Evolutionary conservation across 2,888 invertebrate species (phyloP), one percentile per base, ranked within the genome.

Genomic region (Drosophila borealis): DNA sequence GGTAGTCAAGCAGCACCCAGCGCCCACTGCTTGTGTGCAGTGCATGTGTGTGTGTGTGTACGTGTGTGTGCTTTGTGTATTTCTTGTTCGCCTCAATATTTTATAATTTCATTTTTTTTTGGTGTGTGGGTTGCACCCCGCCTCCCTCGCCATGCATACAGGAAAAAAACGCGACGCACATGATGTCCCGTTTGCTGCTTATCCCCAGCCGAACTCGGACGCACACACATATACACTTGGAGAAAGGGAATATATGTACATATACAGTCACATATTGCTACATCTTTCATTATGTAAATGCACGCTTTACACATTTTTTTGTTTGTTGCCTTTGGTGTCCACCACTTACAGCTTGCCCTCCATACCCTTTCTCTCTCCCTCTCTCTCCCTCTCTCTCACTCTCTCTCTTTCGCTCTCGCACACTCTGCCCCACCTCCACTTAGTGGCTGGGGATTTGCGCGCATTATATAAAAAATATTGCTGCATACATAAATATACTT

Each of bases 221-320:
- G 48, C 37, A 49, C 17, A 9, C 19, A 4, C 25, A 37, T 6
- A 25, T 25, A 25, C 25, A 29, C 29, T 29, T 8, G 39, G 10
- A 17, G 1, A 13, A 21, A 41, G n/a, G 13, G 49, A 17, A 33
- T 8, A 13, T 2, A 25, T 13, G 13, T 21, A 45, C 21, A 45
- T 44, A 70, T 29, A 14, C 62, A 63, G 74, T 67, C 80, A 74
- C 72, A 80, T 75, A 78, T 73, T 71, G 86, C 86, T 78, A 90
- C 87, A 90, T 91, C 89, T 89, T 91, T 91, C 90, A 91, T 91
- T 91, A 91, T 91, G 90, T 90, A 91, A 91, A 91, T 91, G 91
- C 89, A 90, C 83, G 89, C 84, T 90, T 90, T 85, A 89, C 78
- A 89, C 74, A 76, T 42, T 71, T 74, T 75, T 71, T 77, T 73